Base-by-base conservation (phyloP, 1,140 invertebrate genomes). In the Rhynchophorus ferrugineus region DNA sequence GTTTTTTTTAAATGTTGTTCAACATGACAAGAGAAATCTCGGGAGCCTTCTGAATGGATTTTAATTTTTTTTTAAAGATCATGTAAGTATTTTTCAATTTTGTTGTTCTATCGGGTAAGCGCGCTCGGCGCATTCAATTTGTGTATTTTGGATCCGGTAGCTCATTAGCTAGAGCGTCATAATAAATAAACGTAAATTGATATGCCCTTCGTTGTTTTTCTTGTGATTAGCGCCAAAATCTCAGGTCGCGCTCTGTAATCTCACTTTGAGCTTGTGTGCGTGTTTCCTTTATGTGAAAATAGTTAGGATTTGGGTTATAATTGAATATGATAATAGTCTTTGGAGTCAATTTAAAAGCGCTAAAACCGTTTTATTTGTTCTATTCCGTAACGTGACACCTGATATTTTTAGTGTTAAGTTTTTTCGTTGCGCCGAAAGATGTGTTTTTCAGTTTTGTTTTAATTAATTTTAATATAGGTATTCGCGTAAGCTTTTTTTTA, bases 171-270 rank as follows among this genome's bases (percentile, higher is more conserved):
- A 58, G 21, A 19, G 33, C 41, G 45, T 52, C 49, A 45, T 59
- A 61, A 22, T 49, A 48, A 54, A 61, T 52, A 52, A 38, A 49
- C 54, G 60, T 58, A 58, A 63, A 63, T 60, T 61, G 58, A 61
- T 58, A 60, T 60, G 62, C 62, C 60, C 60, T 63, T 63, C 61
- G 49, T 35, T 57, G 47, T 62, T 62, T 62, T 57, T 58, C 33
- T 57, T 20, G 16, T 33, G 16, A 48, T 62, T 62, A 62, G 37
- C 60, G 54, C 60, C 29, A 29, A 48, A 58, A 50, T 59, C 59
- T 61, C 52, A 29, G 47, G 56, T 57, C 46, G 24, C 22, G 16
- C 33, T 49, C 38, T 47, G 56, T 60, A 60, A 62, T 54, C 21
- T 41, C 18, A 18, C 14, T 41, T 14, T 16, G 39, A 17, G 9